Percentiles rank a stretch among this genome's conserved stretches.
Evolutionary conservation across 2,113 vertebrate genomes (phyloP).

Genomic region (Scalopus aquaticus): DNA sequence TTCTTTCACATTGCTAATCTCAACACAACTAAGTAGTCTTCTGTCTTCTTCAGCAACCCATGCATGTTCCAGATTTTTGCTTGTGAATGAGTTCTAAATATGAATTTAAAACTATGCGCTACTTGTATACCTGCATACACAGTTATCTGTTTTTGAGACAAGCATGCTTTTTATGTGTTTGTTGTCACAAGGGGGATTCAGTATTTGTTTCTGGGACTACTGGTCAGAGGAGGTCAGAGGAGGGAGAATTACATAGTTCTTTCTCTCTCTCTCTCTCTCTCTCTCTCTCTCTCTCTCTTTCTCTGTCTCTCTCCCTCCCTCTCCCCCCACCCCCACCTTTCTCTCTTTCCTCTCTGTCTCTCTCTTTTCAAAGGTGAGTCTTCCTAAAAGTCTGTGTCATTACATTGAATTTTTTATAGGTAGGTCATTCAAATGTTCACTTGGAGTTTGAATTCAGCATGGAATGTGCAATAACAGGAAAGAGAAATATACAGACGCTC

Average conservation of each 20-base stretch:
- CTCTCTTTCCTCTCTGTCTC: too few relatives aligned
- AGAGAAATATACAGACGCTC: conserved; percentile 88
- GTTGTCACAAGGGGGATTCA: background rate
- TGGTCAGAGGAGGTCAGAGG: background rate
- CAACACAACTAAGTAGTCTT: background rate
- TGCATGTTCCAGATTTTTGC: background rate
- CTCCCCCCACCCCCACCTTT: too few relatives aligned
- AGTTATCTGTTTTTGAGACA: background rate
- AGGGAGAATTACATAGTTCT: background rate
- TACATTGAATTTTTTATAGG: conserved; percentile 71
- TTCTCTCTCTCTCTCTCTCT: background rate
- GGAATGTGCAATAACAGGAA: conserved; percentile 89
- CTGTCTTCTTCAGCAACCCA: background rate
- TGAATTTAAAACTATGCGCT: background rate
- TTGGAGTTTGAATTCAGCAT: conserved; percentile 77
- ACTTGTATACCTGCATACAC: background rate
- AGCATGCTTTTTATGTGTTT: background rate
- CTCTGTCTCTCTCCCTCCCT: background rate
- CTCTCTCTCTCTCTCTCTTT: background rate
- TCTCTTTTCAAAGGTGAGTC: conserved; percentile 49
- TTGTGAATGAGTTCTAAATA: background rate
- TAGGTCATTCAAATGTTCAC: conserved; percentile 67
- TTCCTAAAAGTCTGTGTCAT: conserved; percentile 57
- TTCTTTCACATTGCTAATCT: background rate
- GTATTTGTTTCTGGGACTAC: background rate